These are phyloP conservation scores for Todus mexicanus DNA, from an alignment of 2,797 vertebrate species.

Conservation along the genomic window DNA sequence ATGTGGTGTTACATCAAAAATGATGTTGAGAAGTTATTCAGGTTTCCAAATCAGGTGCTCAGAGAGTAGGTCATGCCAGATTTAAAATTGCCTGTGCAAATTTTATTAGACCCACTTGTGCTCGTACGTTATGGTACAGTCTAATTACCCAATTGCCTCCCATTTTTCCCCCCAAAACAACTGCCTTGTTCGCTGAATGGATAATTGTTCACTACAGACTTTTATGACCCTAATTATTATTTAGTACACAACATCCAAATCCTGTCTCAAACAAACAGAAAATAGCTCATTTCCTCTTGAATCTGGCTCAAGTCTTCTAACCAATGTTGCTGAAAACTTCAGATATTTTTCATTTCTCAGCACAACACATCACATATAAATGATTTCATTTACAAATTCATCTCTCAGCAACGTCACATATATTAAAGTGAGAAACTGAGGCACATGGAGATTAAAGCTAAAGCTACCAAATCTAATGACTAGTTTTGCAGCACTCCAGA, in stretches of 20 bases:
- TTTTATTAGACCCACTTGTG: slow-evolving; percentile 23
- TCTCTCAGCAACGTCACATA: background rate
- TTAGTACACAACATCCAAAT: background rate
- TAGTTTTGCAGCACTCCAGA: background rate
- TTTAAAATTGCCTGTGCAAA: slow-evolving; percentile 46
- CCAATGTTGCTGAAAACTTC: background rate
- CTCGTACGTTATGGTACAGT: background rate
- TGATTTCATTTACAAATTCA: background rate
- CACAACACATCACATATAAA: background rate
- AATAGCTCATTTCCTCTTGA: background rate
- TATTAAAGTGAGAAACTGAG: slow-evolving; percentile 9
- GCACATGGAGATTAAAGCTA: background rate
- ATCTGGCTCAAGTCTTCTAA: background rate
- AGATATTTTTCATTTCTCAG: background rate
- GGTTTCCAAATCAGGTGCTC: slow-evolving; percentile 24
- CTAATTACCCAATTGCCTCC: slow-evolving; percentile 50
- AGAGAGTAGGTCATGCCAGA: background rate
- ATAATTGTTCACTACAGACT: slow-evolving; percentile 37
- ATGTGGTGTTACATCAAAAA: background rate
- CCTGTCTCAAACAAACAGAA: background rate
- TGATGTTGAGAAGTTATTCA: background rate
- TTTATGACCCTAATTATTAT: slow-evolving; percentile 53
- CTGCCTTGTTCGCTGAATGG: slow-evolving; percentile 35
- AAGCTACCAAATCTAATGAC: background rate
- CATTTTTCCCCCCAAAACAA: slow-evolving; percentile 26